A percentile compares a stretch with the other conserved stretches of the same genome.
phyloP scores from a whole-genome alignment of 2,113 vertebrate species.

The Lophius piscatorius region DNA sequence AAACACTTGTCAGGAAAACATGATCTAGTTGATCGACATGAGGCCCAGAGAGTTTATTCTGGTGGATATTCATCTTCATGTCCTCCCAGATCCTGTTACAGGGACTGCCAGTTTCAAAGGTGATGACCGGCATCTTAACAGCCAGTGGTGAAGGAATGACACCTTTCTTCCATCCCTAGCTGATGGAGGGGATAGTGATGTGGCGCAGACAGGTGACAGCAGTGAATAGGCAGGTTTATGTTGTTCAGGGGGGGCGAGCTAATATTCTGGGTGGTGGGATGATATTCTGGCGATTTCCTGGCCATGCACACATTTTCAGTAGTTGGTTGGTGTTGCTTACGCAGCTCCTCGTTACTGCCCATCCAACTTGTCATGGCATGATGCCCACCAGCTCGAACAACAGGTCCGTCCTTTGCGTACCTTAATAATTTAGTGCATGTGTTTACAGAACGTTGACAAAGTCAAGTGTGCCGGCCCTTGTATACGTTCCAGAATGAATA shows the following conservation, averaged over 20 bases:
- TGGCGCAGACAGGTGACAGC: constrained; percentile 40
- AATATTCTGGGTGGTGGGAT: constrained; percentile 18
- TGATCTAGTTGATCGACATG: too few relatives aligned
- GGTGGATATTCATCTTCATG: too few relatives aligned
- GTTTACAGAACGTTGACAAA: constrained; percentile 78
- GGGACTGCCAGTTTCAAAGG: too few relatives aligned
- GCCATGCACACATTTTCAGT: constrained; percentile 72
- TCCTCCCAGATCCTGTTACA: too few relatives aligned
- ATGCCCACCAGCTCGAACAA: constrained; percentile 39
- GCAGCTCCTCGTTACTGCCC: constrained; percentile 65
- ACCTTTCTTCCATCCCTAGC: constrained; percentile 6
- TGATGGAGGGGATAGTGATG: constrained; percentile 51
- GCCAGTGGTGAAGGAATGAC: too few relatives aligned
- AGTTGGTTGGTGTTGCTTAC: constrained; percentile 59
- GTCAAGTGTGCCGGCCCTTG: constrained; percentile 67
- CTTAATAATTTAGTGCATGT: constrained; percentile 79
- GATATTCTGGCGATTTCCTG: constrained; percentile 30
- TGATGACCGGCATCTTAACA: too few relatives aligned
- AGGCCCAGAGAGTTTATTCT: constrained; percentile 11
- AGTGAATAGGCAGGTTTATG: constrained; percentile 56
- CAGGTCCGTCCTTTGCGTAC: constrained; percentile 60
- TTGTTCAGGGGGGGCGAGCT: constrained; percentile 13
- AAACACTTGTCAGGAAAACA: constrained; percentile 48
- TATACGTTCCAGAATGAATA: constrained; percentile 71
- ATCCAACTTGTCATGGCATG: constrained; percentile 64